phyloP scores from a whole-genome alignment of 1,140 invertebrate species.

The Drosophila mojavensis region DNA sequence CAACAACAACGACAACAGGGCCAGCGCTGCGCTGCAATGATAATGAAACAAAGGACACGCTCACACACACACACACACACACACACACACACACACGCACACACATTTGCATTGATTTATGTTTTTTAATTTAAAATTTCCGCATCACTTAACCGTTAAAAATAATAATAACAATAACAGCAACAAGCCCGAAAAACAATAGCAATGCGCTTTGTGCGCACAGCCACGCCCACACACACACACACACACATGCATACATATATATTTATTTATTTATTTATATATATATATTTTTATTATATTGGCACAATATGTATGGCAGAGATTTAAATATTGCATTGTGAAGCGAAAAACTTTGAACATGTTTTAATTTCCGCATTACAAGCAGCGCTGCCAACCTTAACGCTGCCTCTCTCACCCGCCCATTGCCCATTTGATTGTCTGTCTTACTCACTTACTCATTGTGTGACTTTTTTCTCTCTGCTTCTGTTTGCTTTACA shows the following conservation, averaged over 20 bases:
- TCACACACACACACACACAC: constrained; percentile 17
- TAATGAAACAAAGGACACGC: constrained; percentile 68
- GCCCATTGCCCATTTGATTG: neutral
- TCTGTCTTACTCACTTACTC: neutral
- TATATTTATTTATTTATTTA: neutral
- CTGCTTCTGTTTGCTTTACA: constrained; percentile 29
- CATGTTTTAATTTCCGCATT: constrained; percentile 82
- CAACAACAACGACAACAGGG: constrained; percentile 33
- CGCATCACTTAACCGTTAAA: constrained; percentile 83
- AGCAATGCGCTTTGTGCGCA: constrained; percentile 53
- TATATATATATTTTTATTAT: constrained; percentile 12
- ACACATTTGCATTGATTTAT: constrained; percentile 80
- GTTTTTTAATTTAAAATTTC: constrained; percentile 84
- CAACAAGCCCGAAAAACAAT: constrained; percentile 48
- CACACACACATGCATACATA: neutral
- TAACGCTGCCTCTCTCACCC: constrained; percentile 6
- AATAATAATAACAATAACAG: constrained; percentile 73
- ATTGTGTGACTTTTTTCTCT: neutral
- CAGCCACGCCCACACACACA: constrained; percentile 30
- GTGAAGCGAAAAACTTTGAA: constrained; percentile 59
- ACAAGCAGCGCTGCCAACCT: constrained; percentile 43
- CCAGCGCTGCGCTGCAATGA: constrained; percentile 44
- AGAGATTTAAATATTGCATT: constrained; percentile 76
- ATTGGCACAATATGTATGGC: constrained; percentile 16
- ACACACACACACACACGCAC: constrained; percentile 5